A percentile compares a stretch with the other conserved stretches of the same genome.
Evolutionary conservation across 2,888 invertebrate genomes (phyloP).

Genomic region (Calameuta filiformis): DNA sequence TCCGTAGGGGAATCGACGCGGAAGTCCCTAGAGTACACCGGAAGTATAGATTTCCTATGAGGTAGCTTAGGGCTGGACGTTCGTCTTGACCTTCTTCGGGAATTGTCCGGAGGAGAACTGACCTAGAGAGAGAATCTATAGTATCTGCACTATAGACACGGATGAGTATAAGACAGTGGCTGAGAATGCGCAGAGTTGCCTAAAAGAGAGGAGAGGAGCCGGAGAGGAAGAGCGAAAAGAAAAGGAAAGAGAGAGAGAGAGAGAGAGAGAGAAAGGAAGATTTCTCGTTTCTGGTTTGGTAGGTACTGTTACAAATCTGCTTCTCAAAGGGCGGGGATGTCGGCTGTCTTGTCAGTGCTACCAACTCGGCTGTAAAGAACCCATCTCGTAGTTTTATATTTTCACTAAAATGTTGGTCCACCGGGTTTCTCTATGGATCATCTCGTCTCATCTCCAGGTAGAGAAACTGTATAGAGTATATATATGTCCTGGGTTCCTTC

Average conservation of each 20-base stretch:
- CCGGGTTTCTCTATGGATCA: conserved; percentile 39
- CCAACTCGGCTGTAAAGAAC: conserved; percentile 57
- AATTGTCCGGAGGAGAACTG: too few species aligned
- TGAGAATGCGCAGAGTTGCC: conserved; percentile 22
- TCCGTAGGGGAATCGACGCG: too few species aligned
- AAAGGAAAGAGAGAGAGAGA: not conserved
- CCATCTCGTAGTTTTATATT: conserved; percentile 53
- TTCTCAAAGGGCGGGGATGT: conserved; percentile 54
- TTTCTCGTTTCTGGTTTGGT: conserved; percentile 39
- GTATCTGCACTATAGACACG: conserved; percentile 11
- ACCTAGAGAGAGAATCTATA: too few species aligned
- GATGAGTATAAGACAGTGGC: conserved; percentile 34
- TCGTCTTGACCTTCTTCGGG: too few species aligned
- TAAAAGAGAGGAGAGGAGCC: conserved; percentile 30
- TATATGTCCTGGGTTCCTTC: too few species aligned
- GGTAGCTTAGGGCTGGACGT: too few species aligned
- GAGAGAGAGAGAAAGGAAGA: conserved; percentile 15
- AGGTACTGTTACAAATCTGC: conserved; percentile 49
- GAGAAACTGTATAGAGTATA: not conserved
- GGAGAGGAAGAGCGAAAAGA: not conserved
- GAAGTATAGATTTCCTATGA: too few species aligned
- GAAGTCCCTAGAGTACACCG: too few species aligned
- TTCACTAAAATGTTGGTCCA: conserved; percentile 37
- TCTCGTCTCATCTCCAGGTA: conserved; percentile 34
- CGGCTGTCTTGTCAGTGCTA: conserved; percentile 61